These are phyloP conservation scores for Colistium nudipinnis DNA, from an alignment of 2,113 vertebrate species.

Conservation along the genomic window DNA sequence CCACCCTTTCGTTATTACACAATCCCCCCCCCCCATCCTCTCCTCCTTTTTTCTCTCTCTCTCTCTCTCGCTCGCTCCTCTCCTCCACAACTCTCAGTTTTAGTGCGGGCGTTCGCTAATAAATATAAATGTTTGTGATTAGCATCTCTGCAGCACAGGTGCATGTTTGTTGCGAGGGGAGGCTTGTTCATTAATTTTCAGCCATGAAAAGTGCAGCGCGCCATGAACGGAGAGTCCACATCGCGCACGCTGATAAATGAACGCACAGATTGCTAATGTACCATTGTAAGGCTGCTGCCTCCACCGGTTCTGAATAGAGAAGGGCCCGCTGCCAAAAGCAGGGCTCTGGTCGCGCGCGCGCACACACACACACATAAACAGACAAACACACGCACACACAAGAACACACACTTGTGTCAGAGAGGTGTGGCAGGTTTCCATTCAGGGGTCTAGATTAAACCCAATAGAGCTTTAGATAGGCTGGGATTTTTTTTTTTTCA, in stretches of 20 bases:
- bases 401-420: constrained; percentile 62
- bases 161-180: constrained; percentile 99
- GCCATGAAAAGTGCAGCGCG: constrained; percentile 98
- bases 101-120: constrained; percentile 95
- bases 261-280: constrained; percentile 98
- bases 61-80: constrained; percentile 5
- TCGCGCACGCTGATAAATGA: constrained; percentile 98
- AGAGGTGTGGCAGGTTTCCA: constrained; percentile 86
- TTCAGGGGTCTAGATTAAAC: constrained; percentile 80
- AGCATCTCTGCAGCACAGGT: constrained; percentile 99
- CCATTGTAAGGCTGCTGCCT: constrained; percentile 92
- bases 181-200: constrained; percentile 99
- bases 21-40: neutral
- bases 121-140: constrained; percentile 99
- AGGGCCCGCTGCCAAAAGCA: constrained; percentile 85
- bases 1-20: constrained; percentile 53
- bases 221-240: constrained; percentile 99
- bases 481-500: constrained; percentile 41
- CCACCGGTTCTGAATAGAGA: constrained; percentile 75
- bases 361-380: constrained; percentile 29
- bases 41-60: neutral
- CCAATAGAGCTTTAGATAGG: constrained; percentile 65
- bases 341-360: constrained; percentile 44
- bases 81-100: constrained; percentile 83
- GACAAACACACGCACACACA: constrained; percentile 33